A percentile compares a stretch with the other conserved stretches of the same genome.
phyloP scores from a whole-genome alignment of 2,888 invertebrate species.

The Papilio protenor region DNA sequence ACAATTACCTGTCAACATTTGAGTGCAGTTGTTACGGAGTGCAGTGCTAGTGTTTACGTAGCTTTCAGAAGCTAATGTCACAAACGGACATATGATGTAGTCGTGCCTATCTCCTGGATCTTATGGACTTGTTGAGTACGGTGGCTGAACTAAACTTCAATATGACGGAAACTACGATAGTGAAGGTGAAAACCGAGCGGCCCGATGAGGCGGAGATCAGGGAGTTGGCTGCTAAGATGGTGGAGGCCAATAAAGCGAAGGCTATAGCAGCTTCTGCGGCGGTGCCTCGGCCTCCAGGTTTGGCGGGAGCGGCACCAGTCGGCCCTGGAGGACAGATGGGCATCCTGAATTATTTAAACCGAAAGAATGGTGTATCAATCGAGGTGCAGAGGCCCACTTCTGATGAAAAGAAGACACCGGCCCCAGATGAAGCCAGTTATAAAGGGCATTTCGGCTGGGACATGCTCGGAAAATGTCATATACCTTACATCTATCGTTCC shows the following conservation, averaged over 20 bases:
- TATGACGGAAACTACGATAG: conserved; percentile 67
- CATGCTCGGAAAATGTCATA: conserved; percentile 91
- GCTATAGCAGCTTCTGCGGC: conserved; percentile 79
- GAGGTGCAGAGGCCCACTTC: conserved; percentile 64
- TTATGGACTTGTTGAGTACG: conserved; percentile 11
- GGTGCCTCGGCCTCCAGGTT: conserved; percentile 77
- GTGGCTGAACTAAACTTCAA: conserved; percentile 48
- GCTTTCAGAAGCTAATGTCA: conserved; percentile 63
- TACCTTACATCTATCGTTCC: conserved; percentile 94
- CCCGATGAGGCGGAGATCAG: conserved; percentile 95
- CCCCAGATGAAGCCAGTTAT: conserved; percentile 90
- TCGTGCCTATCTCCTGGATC: conserved; percentile 47
- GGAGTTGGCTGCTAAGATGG: conserved; percentile 94
- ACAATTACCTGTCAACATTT: conserved; percentile 47
- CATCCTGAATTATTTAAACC: conserved; percentile 86
- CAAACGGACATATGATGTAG: conserved; percentile 71
- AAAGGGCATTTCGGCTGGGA: conserved; percentile 96
- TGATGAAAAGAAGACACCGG: conserved; percentile 75
- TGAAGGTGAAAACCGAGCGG: conserved; percentile 88
- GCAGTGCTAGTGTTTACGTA: conserved; percentile 70
- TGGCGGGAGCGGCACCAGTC: conserved; percentile 66
- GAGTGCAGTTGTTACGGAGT: conserved; percentile 60
- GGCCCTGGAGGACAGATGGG: conserved; percentile 81
- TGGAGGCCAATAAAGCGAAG: conserved; percentile 91
- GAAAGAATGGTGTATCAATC: conserved; percentile 69